Base-by-base conservation (phyloP, 2,113 vertebrate genomes). In the Gnathonemus longibarbis region DNA sequence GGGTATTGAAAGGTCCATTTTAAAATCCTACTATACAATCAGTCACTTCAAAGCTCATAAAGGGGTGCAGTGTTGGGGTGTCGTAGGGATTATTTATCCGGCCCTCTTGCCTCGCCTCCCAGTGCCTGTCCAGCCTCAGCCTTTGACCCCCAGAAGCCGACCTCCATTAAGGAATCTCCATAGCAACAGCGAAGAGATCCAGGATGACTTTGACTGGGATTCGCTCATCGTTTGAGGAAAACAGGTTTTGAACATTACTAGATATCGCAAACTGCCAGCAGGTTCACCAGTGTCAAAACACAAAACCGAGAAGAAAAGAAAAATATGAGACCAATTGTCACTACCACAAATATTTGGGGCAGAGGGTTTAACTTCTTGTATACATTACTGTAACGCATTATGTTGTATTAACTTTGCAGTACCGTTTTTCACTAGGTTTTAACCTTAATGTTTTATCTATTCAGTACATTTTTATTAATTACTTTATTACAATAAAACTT, bases 131-230 rank as follows among this genome's bases (percentile, higher is more conserved):
- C 95, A 94, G 84, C 90, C 94, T 90, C 95, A 93, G 88, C 85
- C 93, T 0, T 53, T 93, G 80, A 83, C 92, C 1, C 92, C 94
- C 1, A 93, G 92, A 50, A 93, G 90, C n/a, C 95, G 91, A 52
- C 95, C 94, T 13, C 93, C 94, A 4, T 91, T 96, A 49, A 96
- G 95, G 93, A 93, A 92, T 84, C 93, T 95, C 84, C 95, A 95
- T 77, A 95, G 94, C 94, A 96, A 95, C 94, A 96, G 96, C 1
- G 96, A 96, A 91, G 96, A 96, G 94, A 89, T 96, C 92, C 96
- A 95, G 92, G 96, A 96, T 0, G 96, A 96, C 92, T 96, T 96
- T 84, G 96, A 96, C 91, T 96, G 96, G 96, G 96, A 96, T 87
- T 96, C 96, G 52, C 93, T 96, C 50, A 94, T 96, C 1, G 92